Evolutionary conservation across 2,113 vertebrate species (phyloP).

Genomic region (Bos indicus): DNA sequence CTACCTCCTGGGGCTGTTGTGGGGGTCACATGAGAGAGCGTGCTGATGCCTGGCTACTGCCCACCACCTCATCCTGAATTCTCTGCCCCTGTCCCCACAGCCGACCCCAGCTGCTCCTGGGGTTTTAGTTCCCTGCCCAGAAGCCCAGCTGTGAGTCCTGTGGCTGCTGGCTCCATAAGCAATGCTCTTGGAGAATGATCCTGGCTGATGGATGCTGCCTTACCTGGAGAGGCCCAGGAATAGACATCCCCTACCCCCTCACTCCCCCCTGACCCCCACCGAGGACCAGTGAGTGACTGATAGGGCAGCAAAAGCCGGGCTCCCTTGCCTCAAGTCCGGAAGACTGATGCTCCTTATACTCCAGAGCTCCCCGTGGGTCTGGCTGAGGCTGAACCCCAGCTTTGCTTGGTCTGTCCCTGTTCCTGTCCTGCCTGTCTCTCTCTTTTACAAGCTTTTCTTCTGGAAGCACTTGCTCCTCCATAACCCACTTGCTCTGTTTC

Average conservation of each 20-base stretch:
- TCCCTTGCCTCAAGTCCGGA: neutral
- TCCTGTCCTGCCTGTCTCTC: neutral
- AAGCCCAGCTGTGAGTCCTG: neutral
- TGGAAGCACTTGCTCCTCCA: neutral
- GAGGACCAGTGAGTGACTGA: neutral
- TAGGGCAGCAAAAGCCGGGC: neutral
- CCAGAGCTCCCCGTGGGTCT: neutral
- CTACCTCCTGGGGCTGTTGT: neutral
- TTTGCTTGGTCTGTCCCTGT: neutral
- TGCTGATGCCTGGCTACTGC: rapidly evolving
- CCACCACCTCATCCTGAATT: rapidly evolving
- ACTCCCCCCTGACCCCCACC: too few relatives aligned
- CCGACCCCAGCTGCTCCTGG: rapidly evolving
- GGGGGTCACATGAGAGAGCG: rapidly evolving
- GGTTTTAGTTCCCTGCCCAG: neutral
- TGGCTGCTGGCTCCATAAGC: neutral
- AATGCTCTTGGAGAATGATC: neutral
- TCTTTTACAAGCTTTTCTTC: neutral
- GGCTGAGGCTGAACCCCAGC: neutral
- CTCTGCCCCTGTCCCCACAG: rapidly evolving
- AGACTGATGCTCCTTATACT: neutral
- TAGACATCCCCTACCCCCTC: neutral
- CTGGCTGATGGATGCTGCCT: rapidly evolving
- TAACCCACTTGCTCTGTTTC: neutral
- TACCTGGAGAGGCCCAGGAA: neutral